Conservation (phyloP, 2,113 vertebrate genomes). For the Hydrochoerus hydrochaeris region DNA sequence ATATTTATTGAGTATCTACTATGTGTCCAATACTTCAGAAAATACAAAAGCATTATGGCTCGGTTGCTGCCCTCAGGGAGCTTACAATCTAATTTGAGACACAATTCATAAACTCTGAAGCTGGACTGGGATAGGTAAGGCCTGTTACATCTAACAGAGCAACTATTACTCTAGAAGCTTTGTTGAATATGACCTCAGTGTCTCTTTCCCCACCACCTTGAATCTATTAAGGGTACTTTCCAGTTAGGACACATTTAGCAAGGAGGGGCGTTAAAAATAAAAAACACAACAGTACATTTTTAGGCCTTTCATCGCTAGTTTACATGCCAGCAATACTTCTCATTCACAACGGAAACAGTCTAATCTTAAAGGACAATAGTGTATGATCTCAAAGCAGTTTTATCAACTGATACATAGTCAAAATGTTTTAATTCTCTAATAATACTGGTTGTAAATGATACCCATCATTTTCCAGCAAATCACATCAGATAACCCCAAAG, state of each 20-base stretch:
- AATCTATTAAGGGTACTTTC: conserved; percentile 21
- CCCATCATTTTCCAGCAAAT: conserved; percentile 15
- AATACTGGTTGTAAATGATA: not conserved
- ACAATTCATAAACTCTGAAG: conserved; percentile 68
- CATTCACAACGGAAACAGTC: conserved; percentile 48
- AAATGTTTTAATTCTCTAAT: conserved; percentile 20
- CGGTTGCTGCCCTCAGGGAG: conserved; percentile 78
- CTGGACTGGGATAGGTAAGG: not conserved
- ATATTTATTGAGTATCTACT: conserved; percentile 81
- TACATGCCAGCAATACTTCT: conserved; percentile 40
- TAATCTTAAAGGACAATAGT: conserved; percentile 64
- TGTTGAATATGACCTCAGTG: conserved; percentile 14
- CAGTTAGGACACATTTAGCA: conserved; percentile 21
- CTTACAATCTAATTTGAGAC: conserved; percentile 79
- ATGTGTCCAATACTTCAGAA: conserved; percentile 69
- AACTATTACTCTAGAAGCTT: conserved; percentile 26
- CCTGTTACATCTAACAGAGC: conserved; percentile 46
- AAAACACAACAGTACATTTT: conserved; percentile 16
- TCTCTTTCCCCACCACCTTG: conserved; percentile 3
- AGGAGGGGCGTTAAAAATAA: conserved; percentile 27
- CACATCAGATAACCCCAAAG: conserved; percentile 11
- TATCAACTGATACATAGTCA: not conserved
- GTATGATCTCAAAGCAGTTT: conserved; percentile 50
- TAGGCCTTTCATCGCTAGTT: conserved; percentile 54
- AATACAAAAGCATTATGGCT: conserved; percentile 72